Base-by-base conservation (phyloP, 1,140 invertebrate genomes). In the Lucilia cuprina region DNA sequence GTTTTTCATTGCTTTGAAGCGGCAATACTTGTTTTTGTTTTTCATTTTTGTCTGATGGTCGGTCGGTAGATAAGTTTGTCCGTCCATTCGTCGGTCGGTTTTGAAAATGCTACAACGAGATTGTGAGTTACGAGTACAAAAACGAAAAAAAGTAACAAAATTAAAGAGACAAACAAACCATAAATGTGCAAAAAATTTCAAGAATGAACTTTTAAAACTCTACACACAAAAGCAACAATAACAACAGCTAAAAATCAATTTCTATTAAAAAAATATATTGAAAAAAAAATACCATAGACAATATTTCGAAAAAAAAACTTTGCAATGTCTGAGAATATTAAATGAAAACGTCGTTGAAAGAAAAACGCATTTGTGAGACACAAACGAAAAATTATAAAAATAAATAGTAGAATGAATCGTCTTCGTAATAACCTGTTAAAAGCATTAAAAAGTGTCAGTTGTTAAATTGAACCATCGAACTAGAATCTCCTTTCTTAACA, bases 111-210 rank as follows among this genome's bases (percentile, higher is more conserved):
- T 21, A 70, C 65, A 70, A 70, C 25, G 19, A 70, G 65, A 25
- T 30, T 78, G 13, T 78, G 75, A 19, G 13, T 78, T 49, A 35
- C 75, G 34, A 55, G 65, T 70, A 21, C 5, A 19, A 21, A 25
- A 70, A 70, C 25, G 3, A 30, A 30, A 30, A 30, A 30, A 30
- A 30, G 3, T 30, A 30, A 30, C 55, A 17, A 60, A 60, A 60
- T n/a, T n/a, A 60, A 60, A 60, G 55, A 60, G 0, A 60, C 14
- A 17, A 21, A 70, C 50, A 70, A 21, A 21, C 77, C 77, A 80
- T 80, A 80, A 80, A 80, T 80, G 77, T 80, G 77, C 41, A 80
- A 80, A 80, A n/a, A 80, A 80, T 80, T 80, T 80, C 21, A 80
- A 80, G 77, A 49, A 80, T 80, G 77, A 80, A 70, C 65, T 70